Evolutionary conservation across 2,888 invertebrate genomes (phyloP), one percentile per base, ranked within the genome.

Genomic region (Carterocephalus palaemon): DNA sequence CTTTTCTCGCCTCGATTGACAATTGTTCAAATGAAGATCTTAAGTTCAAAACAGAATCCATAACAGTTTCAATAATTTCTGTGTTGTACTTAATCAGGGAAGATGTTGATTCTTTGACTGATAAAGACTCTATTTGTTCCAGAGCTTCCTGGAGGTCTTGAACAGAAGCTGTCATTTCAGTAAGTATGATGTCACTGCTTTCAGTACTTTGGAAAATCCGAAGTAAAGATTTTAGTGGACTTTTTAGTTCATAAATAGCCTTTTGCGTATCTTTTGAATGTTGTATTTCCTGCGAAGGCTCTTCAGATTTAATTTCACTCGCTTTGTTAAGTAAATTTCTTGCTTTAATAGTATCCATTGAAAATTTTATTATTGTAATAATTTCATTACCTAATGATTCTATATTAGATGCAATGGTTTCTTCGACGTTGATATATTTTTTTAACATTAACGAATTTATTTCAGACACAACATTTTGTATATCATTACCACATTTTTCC

Each of bases 41-140:
- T 3, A 92, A 68, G 63, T 92, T 90, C 41, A 90, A 77, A n/a
- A 92, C 79, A 0, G 92, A 90, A 8, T 89, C 88, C 56, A 90
- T 88, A 0, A 92, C 88, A 39, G 89, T 88, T 60, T 92, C 91
- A 42, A 92, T 84, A 19, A 92, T 84, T 43, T 90, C 89, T 46
- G 90, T 88, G 54, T 90, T 89, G 40, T 89, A 79, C 49, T 78
- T 81, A 26, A 70, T 58, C 26, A 83, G 52, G 1, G 67, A 52
- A n/a, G 67, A 62, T 6, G 59, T 67, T 0, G 88, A 82, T 70
- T 90, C 89, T 51, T 83, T 87, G 6, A 89, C 72, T 3, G 90
- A 82, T 0, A 89, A 75, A 43, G 83, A 81, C 46, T 88, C 86
- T 32, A 87, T 76, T 57, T 81, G 76, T 61, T 87, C 80, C 45